Evolutionary conservation across 2,113 vertebrate species (phyloP), one percentile per base, ranked within the genome.

Genomic region (Heteronetta atricapilla): DNA sequence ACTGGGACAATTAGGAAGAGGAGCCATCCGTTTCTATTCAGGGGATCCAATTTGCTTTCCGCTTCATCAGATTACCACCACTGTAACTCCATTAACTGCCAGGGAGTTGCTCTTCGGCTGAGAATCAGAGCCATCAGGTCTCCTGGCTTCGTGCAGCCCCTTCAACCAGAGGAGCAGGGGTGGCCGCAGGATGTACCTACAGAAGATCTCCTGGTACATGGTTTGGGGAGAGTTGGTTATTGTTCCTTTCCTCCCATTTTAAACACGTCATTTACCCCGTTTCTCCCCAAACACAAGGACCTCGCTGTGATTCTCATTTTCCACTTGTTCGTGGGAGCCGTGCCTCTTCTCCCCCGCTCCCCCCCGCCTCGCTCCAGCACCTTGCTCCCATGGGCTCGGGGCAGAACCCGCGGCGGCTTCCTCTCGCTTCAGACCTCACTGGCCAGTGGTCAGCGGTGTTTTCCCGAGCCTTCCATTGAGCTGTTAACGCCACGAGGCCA

Each of bases 51-150:
- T 93, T 86, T 83, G 59, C 91, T 42, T 82, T 36, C 89, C 34
- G 10, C 91, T 93, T 83, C 91, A 70, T 81, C 50, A 67, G 86
- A 80, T 74, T 93, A 80, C 77, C 85, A 82, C 86, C 86, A 40
- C 0, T 16, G 76, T 77, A 77, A 94, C 92, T 92, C 68, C 68
- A 67, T 83, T 76, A 62, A 80, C 86, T 83, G 33, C 85, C 67
- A n/a, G 56, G 72, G 68, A 59, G 79, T 53, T 83, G 82, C 62
- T 95, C 70, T 38, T 48, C 50, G 23, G 59, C 73, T 70, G 68
- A 34, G 66, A 82, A 66, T 44, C 68, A 88, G 72, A 67, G 46
- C 38, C 11, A 1, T 36, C 0, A 0, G 31, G 58, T 63, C 48
- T 59, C 60, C 59, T 50, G 59, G 38, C 13, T 53, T 36, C 4